A percentile compares a stretch with the other conserved stretches of the same genome.
Evolutionary conservation across 2,888 invertebrate species (phyloP).

Genomic region (Rhamphomyia laevipes): DNA sequence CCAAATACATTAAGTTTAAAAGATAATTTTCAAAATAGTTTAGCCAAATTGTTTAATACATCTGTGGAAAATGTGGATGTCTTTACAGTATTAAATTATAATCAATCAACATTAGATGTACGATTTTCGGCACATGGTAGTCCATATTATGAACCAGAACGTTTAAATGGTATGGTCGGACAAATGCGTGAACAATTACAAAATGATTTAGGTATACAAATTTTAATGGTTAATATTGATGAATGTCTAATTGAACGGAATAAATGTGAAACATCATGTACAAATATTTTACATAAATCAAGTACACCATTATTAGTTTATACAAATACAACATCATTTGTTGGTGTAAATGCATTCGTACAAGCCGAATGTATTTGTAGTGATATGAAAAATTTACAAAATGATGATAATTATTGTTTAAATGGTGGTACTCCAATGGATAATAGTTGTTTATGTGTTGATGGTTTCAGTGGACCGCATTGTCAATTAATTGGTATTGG

Average conservation of each 20-base stretch:
- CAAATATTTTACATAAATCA: slow-evolving; percentile 61
- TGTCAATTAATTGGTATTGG: slow-evolving; percentile 84
- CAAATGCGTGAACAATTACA: slow-evolving; percentile 60
- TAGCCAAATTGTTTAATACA: slow-evolving; percentile 64
- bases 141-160: slow-evolving; percentile 81
- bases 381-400: slow-evolving; percentile 19
- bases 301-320: slow-evolving; percentile 71
- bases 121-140: slow-evolving; percentile 89
- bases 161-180: slow-evolving; percentile 73
- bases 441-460: slow-evolving; percentile 64
- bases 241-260: slow-evolving; percentile 71
- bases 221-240: slow-evolving; percentile 83
- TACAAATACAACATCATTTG: slow-evolving; percentile 87
- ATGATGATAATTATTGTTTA: slow-evolving; percentile 52
- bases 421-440: slow-evolving; percentile 61
- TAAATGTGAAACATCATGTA: slow-evolving; percentile 63
- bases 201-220: slow-evolving; percentile 55
- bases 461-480: slow-evolving; percentile 69
- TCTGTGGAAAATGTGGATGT: slow-evolving; percentile 79
- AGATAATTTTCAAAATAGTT: slow-evolving; percentile 39
- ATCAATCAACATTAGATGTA: slow-evolving; percentile 59
- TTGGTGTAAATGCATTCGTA: slow-evolving; percentile 79
- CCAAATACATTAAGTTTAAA: slow-evolving; percentile 29
- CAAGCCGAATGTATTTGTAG: slow-evolving; percentile 69
- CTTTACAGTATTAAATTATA: slow-evolving; percentile 73